A percentile compares a stretch with the other conserved stretches of the same genome.
Conservation (phyloP, 2,113 vertebrate species). For the Coreoperca whiteheadi region DNA sequence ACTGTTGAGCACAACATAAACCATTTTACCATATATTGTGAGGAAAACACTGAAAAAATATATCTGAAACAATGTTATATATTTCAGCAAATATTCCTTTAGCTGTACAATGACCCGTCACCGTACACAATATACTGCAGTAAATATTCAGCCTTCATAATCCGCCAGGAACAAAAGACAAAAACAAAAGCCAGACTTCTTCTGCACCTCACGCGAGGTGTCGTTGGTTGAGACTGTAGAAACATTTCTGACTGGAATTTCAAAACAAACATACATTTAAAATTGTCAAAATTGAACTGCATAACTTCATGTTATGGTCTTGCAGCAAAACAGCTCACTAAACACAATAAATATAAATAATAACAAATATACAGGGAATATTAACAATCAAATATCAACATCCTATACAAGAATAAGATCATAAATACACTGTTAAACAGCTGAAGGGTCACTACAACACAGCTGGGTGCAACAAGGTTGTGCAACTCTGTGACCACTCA, state of each 20-base stretch:
- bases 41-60: constrained; percentile 88
- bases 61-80: constrained; percentile 73
- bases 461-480: constrained; percentile 86
- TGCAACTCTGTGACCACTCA: constrained; percentile 70
- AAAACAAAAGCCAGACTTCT: constrained; percentile 34
- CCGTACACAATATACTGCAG: constrained; percentile 69
- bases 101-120: constrained; percentile 82
- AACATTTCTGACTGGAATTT: constrained; percentile 33
- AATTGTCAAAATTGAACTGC: constrained; percentile 47
- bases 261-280: constrained; percentile 46
- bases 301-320: constrained; percentile 50
- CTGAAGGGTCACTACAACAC: constrained; percentile 84
- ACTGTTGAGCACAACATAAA: constrained; percentile 93
- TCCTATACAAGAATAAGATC: constrained; percentile 84
- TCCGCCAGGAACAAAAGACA: constrained; percentile 30
- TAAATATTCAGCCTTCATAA: constrained; percentile 58
- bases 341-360: constrained; percentile 90
- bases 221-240: constrained; percentile 38
- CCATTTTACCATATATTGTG: constrained; percentile 90
- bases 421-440: constrained; percentile 97
- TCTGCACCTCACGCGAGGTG: constrained; percentile 35
- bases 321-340: constrained; percentile 51
- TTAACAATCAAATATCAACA: constrained; percentile 90
- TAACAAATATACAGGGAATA: constrained; percentile 92
- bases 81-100: constrained; percentile 68